Evolutionary conservation across 2,888 invertebrate species (phyloP).

Genomic region (Parnassius apollo): DNA sequence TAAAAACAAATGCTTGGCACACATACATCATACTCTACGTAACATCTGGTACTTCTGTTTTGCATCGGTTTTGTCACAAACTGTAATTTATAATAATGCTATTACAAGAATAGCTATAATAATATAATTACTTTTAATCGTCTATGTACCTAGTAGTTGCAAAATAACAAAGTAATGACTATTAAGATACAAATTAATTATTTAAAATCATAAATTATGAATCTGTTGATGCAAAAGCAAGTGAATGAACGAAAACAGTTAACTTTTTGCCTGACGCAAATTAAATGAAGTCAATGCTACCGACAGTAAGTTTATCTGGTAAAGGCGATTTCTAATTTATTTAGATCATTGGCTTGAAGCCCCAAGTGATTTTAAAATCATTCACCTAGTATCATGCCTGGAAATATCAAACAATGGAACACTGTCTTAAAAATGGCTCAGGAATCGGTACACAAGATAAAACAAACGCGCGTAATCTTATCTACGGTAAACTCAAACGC

Average conservation of each 20-base stretch:
- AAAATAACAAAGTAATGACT: too few species aligned
- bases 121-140: too few species aligned
- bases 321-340: slow-evolving; percentile 15
- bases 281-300: not conserved
- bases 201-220: too few species aligned
- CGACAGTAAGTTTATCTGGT: slow-evolving; percentile 18
- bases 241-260: not conserved
- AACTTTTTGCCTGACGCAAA: not conserved
- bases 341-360: slow-evolving; percentile 34
- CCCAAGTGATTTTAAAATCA: slow-evolving; percentile 51
- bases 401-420: slow-evolving; percentile 66
- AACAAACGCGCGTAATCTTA: slow-evolving; percentile 77
- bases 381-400: slow-evolving; percentile 44
- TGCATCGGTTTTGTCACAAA: not conserved
- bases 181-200: too few species aligned
- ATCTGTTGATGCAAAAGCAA: not conserved
- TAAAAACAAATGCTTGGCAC: slow-evolving; percentile 10
- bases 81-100: too few species aligned
- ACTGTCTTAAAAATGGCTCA: slow-evolving; percentile 72
- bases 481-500: slow-evolving; percentile 77
- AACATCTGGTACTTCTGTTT: slow-evolving; percentile 3
- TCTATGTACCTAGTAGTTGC: too few species aligned
- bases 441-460: slow-evolving; percentile 75
- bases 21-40: not conserved
- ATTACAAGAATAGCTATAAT: too few species aligned